Percentiles rank a stretch among this genome's conserved stretches.
Evolutionary conservation across 2,113 vertebrate genomes (phyloP).

Genomic region (Dunckerocampus dactyliophorus): DNA sequence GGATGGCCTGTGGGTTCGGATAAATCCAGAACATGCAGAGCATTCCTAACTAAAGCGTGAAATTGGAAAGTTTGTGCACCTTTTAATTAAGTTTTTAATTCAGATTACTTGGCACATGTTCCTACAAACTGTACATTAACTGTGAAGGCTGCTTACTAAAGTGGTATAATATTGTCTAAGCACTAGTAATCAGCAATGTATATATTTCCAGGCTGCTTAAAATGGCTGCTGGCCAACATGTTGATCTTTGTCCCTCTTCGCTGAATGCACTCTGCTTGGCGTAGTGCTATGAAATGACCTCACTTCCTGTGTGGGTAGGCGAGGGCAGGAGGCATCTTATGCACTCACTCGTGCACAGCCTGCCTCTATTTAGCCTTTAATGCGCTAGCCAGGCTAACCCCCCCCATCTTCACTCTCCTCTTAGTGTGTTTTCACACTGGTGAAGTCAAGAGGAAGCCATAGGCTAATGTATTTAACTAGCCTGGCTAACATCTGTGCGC

Average conservation of each 20-base stretch:
- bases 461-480: constrained; percentile 66
- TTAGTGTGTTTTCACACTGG: constrained; percentile 42
- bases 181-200: constrained; percentile 17
- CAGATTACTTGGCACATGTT: neutral
- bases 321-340: constrained; percentile 56
- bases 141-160: constrained; percentile 18
- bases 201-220: constrained; percentile 40
- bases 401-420: constrained; percentile 11
- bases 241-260: constrained; percentile 58
- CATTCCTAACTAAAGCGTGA: constrained; percentile 29
- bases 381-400: constrained; percentile 37
- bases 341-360: constrained; percentile 43
- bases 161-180: constrained; percentile 13
- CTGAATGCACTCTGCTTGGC: constrained; percentile 48
- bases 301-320: constrained; percentile 72
- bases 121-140: neutral
- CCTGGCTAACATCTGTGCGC: constrained; percentile 52
- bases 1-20: too few species aligned
- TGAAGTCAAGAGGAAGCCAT: constrained; percentile 37
- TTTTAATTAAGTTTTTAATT: neutral
- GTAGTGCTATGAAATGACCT: constrained; percentile 60
- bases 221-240: constrained; percentile 55
- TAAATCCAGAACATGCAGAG: constrained; percentile 18
- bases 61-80: constrained; percentile 21
- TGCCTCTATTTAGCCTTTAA: constrained; percentile 58